phyloP scores from a whole-genome alignment of 2,113 vertebrate species.

The Mirza zaza region DNA sequence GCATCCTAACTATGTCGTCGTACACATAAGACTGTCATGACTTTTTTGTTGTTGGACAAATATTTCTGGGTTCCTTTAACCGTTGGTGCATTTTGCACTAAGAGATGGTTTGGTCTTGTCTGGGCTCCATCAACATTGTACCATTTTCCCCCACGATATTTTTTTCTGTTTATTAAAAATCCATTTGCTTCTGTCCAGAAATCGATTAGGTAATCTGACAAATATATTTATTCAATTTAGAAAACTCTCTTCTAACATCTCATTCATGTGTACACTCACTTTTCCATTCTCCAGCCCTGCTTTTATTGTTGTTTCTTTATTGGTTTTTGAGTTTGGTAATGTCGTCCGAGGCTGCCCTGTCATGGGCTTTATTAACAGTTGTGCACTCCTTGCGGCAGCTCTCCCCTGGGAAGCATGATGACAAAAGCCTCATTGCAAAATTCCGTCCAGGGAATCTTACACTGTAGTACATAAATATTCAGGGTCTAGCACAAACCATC shows the following conservation, averaged over 20 bases:
- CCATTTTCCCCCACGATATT: not conserved
- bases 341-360: not conserved
- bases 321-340: rapidly evolving
- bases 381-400: rapidly evolving
- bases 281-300: not conserved
- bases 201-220: not conserved
- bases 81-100: not conserved
- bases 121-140: not conserved
- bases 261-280: rapidly evolving
- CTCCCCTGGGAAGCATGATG: not conserved
- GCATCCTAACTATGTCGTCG: not conserved
- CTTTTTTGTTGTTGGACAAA: not conserved
- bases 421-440: not conserved
- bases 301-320: not conserved
- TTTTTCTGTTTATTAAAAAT: not conserved
- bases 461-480: not conserved
- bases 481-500: not conserved
- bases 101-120: not conserved
- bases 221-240: too few species aligned
- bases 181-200: not conserved
- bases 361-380: rapidly evolving
- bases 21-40: not conserved
- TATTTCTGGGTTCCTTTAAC: not conserved
- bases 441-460: not conserved
- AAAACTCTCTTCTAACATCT: not conserved